Evolutionary conservation across 2,113 vertebrate species (phyloP).

Genomic region (Carassius carassius): DNA sequence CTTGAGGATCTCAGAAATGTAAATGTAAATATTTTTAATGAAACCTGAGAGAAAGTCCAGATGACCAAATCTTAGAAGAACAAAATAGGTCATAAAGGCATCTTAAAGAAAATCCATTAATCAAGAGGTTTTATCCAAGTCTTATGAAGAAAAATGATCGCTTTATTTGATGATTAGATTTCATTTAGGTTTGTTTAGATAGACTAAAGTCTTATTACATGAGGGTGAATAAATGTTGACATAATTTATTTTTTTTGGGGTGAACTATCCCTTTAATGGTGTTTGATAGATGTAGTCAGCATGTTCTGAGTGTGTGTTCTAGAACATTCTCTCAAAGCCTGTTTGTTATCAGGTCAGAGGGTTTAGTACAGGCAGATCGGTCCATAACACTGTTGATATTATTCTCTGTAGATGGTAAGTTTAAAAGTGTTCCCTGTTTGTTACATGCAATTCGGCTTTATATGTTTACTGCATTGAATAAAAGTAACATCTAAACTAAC

Average conservation of each 20-base stretch:
- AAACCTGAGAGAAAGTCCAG: no score
- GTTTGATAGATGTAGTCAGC: constrained; percentile 31
- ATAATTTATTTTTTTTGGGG: background rate
- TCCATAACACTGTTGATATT: background rate
- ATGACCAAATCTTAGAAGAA: background rate
- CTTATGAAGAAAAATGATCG: background rate
- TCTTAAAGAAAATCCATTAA: background rate
- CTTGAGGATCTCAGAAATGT: background rate
- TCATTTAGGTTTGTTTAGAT: background rate
- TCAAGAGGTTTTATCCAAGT: background rate
- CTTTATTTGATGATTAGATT: background rate
- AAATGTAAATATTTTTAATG: no score
- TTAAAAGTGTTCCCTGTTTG: background rate
- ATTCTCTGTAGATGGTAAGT: background rate
- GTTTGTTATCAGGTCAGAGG: constrained; percentile 14
- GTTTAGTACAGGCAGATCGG: constrained; percentile 10
- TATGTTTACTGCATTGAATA: background rate
- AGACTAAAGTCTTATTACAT: background rate
- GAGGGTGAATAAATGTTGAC: background rate
- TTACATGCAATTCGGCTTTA: background rate
- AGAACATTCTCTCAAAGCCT: constrained; percentile 35
- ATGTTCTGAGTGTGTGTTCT: constrained; percentile 14
- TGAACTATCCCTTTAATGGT: background rate
- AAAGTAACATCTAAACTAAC: background rate
- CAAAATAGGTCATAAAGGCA: no score